Base-by-base conservation (phyloP, 2,888 invertebrate genomes). In the Andrena camellia region DNA sequence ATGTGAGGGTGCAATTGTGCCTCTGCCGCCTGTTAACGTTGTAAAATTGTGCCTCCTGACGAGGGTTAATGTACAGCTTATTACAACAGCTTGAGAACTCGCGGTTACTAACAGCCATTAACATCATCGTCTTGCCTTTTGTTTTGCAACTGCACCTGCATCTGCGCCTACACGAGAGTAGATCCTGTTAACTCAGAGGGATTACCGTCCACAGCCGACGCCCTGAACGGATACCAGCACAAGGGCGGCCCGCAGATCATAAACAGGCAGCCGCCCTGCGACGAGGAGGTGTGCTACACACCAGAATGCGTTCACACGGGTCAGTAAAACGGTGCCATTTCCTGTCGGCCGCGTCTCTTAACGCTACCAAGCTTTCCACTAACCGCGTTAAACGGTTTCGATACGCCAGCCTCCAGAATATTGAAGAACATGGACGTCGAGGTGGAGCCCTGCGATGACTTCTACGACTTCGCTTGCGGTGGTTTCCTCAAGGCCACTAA, bases 251-350 rank as follows among this genome's bases (percentile, higher is more conserved):
- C 87, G 29, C 90, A 89, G 2, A 86, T 91, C 23, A 78, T 88
- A 81, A 94, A 92, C 81, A 89, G 88, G 23, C 90, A 90, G 0
- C 91, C 93, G 0, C 86, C 92, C 2, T 93, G 94, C 13, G 93
- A 94, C 20, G 73, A 83, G 20, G 67, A 84, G 17, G 33, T 83
- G 0, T 98, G 98, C 94, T 95, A 96, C 78, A 95, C 96, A 0
- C 95, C 97, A 10, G 98, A 97, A 89, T 98, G 98, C 94, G 95
- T 98, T 70, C 96, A 97, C 91, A 96, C 97, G 90, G 96, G 97
- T 97, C 92, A 93, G 92, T 87, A 23, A 42, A 42, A 50, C 26
- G 42, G 52, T 64, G 17, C 20, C 17, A 0, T n/a, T 8, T 26
- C 8, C 0, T 42, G 0, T 5, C 0, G 10, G 10, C 10, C 20